Conservation (phyloP, 1,140 invertebrate genomes). For the Danaus melanippus region DNA sequence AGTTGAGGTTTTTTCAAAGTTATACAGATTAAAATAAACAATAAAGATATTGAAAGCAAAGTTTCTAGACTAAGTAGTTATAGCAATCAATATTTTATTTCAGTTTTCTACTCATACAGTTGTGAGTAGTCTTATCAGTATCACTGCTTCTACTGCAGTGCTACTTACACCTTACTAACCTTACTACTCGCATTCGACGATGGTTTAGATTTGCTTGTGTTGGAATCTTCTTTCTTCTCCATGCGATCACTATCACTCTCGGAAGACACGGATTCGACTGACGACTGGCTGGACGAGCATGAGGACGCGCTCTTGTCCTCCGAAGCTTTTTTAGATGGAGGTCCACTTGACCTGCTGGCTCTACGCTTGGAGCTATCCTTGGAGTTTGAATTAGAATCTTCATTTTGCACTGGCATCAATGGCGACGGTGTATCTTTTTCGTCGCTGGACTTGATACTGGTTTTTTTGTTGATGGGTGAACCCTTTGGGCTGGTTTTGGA, state of each 20-base stretch:
- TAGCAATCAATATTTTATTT: too few relatives aligned
- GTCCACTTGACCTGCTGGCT: conserved; percentile 45
- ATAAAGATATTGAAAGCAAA: too few relatives aligned
- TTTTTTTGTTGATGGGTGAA: conserved; percentile 43
- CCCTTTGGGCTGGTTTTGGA: conserved; percentile 45
- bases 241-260: conserved; percentile 57
- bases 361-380: conserved; percentile 57
- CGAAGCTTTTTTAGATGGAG: conserved; percentile 51
- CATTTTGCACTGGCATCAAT: conserved; percentile 44
- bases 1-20: too few relatives aligned
- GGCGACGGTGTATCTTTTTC: conserved; percentile 44
- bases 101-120: too few relatives aligned
- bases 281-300: conserved; percentile 61
- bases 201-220: conserved; percentile 47
- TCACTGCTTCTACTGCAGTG: too few relatives aligned
- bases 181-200: conserved; percentile 30
- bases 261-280: conserved; percentile 54
- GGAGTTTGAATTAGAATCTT: conserved; percentile 50
- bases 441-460: conserved; percentile 51
- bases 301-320: conserved; percentile 62
- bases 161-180: conserved; percentile 15
- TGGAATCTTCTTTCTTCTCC: conserved; percentile 43
- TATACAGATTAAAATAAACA: too few relatives aligned
- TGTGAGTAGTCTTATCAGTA: too few relatives aligned
- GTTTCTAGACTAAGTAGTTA: too few relatives aligned